Base-by-base conservation (phyloP, 2,888 invertebrate genomes). In the Rhaphigaster nebulosa region DNA sequence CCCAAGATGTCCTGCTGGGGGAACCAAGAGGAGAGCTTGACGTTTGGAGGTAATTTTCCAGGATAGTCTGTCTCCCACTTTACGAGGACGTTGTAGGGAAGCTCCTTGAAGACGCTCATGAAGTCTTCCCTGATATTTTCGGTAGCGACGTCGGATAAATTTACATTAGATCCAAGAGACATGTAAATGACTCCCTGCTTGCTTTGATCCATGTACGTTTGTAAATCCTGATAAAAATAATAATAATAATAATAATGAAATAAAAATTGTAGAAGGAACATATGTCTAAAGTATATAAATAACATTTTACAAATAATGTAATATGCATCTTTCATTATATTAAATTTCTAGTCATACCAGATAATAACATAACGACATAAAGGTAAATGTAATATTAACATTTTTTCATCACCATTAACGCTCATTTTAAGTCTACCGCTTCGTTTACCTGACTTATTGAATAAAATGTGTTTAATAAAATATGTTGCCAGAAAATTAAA, bases 121-220 rank as follows among this genome's bases (percentile, higher is more conserved):
- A 97, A 95, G 26, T 94, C 94, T 38, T 94, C 93, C 41, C 96
- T 93, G 92, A 95, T 96, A 0, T 95, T 94, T 38, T 94, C 93
- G 1, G n/a, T 65, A 0, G 96, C 95, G 93, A 97, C 94, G 6
- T 95, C 95, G 0, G 96, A 95, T 26, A 95, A 94, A 93, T 95
- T 96, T 88, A 97, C 94, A 94, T 96, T 95, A 0, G 97, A 97
- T 18, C 97, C 97, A 93, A 97, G 95, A 93, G 96, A 97, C 91
- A 97, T 96, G 93, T 95, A 96, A 92, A 97, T 94, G 6, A 97
- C 95, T 0, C 97, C 97, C 90, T 96, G 94, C 45, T 94, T 93
- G 0, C 96, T 95, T 89, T 95, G 95, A 3, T 95, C 94, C 88
- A 96, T 96, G 94, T 96, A 97, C 91, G 96, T 95, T 94, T 97